Percentiles rank a stretch among this genome's conserved stretches.
These are phyloP conservation scores for Syrrhaptes paradoxus DNA, from an alignment of 2,113 vertebrate genomes.

Conservation along the genomic window DNA sequence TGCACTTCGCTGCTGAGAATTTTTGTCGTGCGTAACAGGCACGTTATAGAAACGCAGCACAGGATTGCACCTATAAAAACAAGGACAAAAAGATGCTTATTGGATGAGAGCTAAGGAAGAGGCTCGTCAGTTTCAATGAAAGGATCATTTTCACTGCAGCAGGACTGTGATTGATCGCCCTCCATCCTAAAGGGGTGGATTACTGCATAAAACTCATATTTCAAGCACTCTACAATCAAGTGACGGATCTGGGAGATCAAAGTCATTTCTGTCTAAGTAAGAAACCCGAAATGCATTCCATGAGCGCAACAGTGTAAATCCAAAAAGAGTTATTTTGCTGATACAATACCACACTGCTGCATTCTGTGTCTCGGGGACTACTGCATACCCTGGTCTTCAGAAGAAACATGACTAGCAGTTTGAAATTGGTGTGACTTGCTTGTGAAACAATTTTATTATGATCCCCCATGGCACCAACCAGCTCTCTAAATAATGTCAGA, in stretches of 20 bases:
- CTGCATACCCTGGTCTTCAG: neutral
- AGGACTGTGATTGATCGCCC: neutral
- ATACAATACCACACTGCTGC: neutral
- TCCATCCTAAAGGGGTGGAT: constrained; percentile 9
- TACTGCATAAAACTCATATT: neutral
- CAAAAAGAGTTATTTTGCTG: neutral
- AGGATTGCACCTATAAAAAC: neutral
- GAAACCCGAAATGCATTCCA: neutral
- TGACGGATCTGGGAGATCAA: neutral
- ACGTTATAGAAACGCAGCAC: neutral
- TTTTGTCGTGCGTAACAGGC: neutral
- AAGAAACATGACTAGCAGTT: neutral
- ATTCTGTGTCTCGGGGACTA: neutral
- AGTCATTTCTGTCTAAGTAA: neutral
- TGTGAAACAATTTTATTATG: neutral
- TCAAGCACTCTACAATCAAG: neutral
- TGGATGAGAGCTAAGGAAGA: neutral
- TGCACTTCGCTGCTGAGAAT: neutral
- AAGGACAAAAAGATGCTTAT: neutral
- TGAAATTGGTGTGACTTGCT: neutral
- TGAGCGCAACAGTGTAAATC: neutral
- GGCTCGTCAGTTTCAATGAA: neutral
- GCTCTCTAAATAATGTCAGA: neutral
- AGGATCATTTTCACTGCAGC: constrained; percentile 52
- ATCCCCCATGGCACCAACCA: neutral